Percentiles rank a stretch among this genome's conserved stretches.
Evolutionary conservation across 2,888 invertebrate genomes (phyloP).

Genomic region (Dioctria rufipes): DNA sequence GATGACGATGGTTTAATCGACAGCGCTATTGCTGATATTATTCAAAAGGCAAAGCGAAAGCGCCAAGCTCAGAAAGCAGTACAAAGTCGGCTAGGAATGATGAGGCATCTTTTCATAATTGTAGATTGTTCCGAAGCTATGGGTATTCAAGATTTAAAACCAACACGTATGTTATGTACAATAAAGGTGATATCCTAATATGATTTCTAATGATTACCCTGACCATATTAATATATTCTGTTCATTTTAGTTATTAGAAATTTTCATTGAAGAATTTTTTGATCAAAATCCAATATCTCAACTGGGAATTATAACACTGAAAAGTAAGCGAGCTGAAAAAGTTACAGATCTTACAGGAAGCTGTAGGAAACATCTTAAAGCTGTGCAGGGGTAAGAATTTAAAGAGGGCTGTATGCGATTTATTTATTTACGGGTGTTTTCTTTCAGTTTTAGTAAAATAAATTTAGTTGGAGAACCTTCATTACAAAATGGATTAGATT

Average conservation of each 20-base stretch:
- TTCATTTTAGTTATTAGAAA: constrained; percentile 83
- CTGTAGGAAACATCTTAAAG: constrained; percentile 84
- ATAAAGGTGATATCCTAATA: constrained; percentile 78
- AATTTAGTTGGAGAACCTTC: constrained; percentile 87
- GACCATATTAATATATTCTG: not conserved
- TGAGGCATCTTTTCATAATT: constrained; percentile 94
- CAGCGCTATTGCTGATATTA: constrained; percentile 90
- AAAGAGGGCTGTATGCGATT: not conserved
- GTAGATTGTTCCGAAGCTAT: constrained; percentile 96
- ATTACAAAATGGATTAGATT: constrained; percentile 93
- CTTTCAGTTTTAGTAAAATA: constrained; percentile 75
- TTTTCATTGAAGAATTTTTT: constrained; percentile 96
- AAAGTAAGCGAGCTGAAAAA: constrained; percentile 95
- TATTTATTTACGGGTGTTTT: not conserved
- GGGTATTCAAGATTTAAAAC: constrained; percentile 95
- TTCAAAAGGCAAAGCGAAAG: constrained; percentile 90
- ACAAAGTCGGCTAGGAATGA: constrained; percentile 95
- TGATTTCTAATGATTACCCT: not conserved
- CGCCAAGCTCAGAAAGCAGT: constrained; percentile 80
- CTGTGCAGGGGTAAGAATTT: constrained; percentile 73
- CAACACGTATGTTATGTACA: constrained; percentile 89
- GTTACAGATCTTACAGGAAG: constrained; percentile 92
- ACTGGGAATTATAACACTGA: constrained; percentile 90
- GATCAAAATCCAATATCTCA: constrained; percentile 99
- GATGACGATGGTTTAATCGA: constrained; percentile 95